Evolutionary conservation across 2,888 invertebrate genomes (phyloP).

Genomic region (Eutolmus rufibarbis): DNA sequence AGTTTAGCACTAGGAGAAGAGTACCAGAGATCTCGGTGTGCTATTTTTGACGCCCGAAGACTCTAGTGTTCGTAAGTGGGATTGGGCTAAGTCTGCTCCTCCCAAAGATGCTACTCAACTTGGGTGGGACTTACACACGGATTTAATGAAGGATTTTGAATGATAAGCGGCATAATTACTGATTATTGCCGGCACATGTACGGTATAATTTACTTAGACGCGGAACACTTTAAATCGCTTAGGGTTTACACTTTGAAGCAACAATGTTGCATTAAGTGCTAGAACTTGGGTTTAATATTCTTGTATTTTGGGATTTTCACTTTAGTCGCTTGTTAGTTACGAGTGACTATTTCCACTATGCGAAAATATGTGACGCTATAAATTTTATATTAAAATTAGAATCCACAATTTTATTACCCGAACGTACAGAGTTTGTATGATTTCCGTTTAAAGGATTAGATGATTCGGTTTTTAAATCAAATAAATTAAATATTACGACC

Average conservation of each 20-base stretch:
- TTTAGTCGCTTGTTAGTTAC: neutral
- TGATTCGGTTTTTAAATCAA: neutral
- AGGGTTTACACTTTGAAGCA: neutral
- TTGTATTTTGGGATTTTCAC: neutral
- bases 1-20: neutral
- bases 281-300: neutral
- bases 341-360: neutral
- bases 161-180: neutral
- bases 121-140: neutral
- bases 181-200: neutral
- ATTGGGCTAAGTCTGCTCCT: neutral
- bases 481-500: neutral
- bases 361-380: neutral
- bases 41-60: neutral
- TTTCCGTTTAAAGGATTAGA: neutral
- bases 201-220: neutral
- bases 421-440: neutral
- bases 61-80: neutral
- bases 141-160: neutral
- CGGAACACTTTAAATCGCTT: neutral
- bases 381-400: neutral
- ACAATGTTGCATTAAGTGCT: neutral
- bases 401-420: neutral
- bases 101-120: neutral
- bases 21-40: neutral